Conservation (phyloP, 1,140 invertebrate genomes). For the Macrobrachium rosenbergii region DNA sequence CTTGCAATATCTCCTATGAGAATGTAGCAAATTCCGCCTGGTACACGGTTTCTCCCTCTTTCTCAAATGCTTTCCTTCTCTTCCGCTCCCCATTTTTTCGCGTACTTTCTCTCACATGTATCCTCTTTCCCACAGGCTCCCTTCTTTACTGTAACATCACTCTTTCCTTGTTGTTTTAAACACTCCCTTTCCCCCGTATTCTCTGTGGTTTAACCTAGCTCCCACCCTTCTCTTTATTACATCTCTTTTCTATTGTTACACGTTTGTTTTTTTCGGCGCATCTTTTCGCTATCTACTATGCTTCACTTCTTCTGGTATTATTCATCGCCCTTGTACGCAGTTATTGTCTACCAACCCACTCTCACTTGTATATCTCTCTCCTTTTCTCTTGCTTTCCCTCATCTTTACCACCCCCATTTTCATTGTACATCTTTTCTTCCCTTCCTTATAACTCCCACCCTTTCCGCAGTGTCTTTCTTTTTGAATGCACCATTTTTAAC, state of each 20-base stretch:
- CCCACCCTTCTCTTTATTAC: too few species aligned
- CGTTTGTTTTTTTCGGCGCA: too few species aligned
- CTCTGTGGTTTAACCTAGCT: too few species aligned
- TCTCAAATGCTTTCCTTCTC: not conserved
- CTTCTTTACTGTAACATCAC: not conserved
- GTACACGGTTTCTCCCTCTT: not conserved
- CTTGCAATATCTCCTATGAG: not conserved
- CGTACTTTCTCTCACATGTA: not conserved
- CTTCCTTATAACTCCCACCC: too few species aligned
- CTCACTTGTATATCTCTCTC: not conserved
- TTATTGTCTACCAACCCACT: not conserved
- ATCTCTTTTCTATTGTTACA: too few species aligned
- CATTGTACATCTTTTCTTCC: too few species aligned
- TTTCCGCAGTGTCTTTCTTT: too few species aligned
- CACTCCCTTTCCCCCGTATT: not conserved
- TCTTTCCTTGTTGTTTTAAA: not conserved
- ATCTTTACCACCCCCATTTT: not conserved
- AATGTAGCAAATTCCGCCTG: not conserved
- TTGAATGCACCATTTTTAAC: too few species aligned
- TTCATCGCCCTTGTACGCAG: not conserved
- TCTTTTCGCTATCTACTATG: too few species aligned
- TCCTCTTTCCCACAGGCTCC: not conserved
- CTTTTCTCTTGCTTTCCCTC: slow-evolving; percentile 4
- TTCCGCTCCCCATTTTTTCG: not conserved
- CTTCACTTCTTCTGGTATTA: too few species aligned